A percentile compares a stretch with the other conserved stretches of the same genome.
phyloP scores from a whole-genome alignment of 2,113 vertebrate species.

The Scolopax mira region DNA sequence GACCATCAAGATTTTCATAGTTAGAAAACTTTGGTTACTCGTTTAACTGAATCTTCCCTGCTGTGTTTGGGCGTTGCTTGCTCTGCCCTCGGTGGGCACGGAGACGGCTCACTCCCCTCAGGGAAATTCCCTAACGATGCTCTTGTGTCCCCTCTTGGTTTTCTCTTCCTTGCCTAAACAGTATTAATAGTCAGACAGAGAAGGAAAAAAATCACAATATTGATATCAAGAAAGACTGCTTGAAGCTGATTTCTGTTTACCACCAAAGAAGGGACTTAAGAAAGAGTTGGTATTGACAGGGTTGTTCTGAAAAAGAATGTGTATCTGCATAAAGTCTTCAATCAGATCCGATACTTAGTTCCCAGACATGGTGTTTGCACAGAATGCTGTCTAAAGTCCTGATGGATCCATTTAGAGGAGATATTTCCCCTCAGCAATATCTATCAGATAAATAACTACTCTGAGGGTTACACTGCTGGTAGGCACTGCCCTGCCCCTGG shows the following conservation, averaged over 20 bases:
- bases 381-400: background rate
- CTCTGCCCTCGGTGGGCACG: background rate
- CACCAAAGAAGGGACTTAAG: background rate
- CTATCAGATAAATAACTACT: background rate
- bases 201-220: background rate
- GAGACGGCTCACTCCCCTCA: accelerated
- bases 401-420: background rate
- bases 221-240: background rate
- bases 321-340: background rate
- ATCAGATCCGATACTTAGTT: background rate
- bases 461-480: background rate
- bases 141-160: background rate
- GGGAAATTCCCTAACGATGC: background rate
- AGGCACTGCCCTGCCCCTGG: background rate
- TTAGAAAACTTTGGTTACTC: background rate
- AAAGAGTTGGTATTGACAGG: background rate
- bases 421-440: background rate
- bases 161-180: background rate
- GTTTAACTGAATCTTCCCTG: background rate
- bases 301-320: background rate
- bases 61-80: background rate
- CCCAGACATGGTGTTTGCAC: background rate
- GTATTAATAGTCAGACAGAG: background rate
- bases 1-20: background rate
- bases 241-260: background rate